Conservation (phyloP, 2,888 invertebrate genomes). For the Nyleta sp. region DNA sequence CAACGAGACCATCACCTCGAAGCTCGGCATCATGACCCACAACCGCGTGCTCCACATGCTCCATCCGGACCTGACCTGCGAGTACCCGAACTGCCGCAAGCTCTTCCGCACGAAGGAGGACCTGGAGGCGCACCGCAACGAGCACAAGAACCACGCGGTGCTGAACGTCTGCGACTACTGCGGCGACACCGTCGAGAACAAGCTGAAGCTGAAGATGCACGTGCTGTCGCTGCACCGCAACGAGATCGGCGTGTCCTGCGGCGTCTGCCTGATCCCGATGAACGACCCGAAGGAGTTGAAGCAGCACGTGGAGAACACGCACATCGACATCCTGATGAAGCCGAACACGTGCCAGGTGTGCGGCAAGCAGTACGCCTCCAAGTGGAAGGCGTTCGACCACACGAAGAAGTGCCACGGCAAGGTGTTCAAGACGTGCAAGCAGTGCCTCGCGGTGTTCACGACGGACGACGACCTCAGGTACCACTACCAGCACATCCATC, state of each 20-base stretch:
- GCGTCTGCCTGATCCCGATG: constrained; percentile 84
- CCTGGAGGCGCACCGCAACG: constrained; percentile 83
- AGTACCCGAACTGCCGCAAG: constrained; percentile 82
- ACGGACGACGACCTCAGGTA: constrained; percentile 83
- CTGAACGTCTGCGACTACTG: constrained; percentile 85
- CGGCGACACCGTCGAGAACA: constrained; percentile 84
- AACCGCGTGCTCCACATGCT: constrained; percentile 84
- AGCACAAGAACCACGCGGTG: constrained; percentile 82
- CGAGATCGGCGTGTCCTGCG: constrained; percentile 84
- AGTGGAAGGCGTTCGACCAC: constrained; percentile 85
- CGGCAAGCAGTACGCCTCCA: constrained; percentile 85
- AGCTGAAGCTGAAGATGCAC: constrained; percentile 85
- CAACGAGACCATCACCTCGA: constrained; percentile 84
- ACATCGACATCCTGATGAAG: constrained; percentile 82
- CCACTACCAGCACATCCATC: constrained; percentile 83
- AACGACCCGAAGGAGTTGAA: constrained; percentile 84
- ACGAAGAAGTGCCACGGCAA: constrained; percentile 85
- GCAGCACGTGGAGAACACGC: constrained; percentile 84
- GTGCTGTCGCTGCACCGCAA: constrained; percentile 84
- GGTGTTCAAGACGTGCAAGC: constrained; percentile 85
- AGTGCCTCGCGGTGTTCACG: constrained; percentile 85
- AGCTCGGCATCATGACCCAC: constrained; percentile 85
- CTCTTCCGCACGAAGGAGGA: constrained; percentile 84
- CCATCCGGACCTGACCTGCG: constrained; percentile 84
- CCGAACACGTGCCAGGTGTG: constrained; percentile 85